A percentile compares a stretch with the other conserved stretches of the same genome.
Conservation (phyloP, 2,888 invertebrate genomes). For the Sicus ferrugineus region DNA sequence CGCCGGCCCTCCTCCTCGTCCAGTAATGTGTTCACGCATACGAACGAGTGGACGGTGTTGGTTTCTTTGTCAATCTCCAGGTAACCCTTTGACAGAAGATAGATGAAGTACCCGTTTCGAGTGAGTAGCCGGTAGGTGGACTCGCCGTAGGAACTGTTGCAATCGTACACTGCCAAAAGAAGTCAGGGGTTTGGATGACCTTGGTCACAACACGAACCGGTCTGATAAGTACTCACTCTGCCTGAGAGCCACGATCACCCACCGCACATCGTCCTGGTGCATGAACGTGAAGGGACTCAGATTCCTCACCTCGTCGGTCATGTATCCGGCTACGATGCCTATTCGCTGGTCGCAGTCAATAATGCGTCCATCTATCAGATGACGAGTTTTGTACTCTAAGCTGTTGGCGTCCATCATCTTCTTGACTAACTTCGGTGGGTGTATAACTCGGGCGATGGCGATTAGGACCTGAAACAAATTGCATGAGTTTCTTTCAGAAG, state of each 20-base stretch:
- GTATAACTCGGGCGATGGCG: conserved; percentile 76
- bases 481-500: not conserved
- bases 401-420: conserved; percentile 73
- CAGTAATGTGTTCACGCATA: conserved; percentile 83
- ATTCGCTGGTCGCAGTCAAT: conserved; percentile 91
- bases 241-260: conserved; percentile 85
- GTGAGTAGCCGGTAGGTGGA: conserved; percentile 87
- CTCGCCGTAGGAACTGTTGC: conserved; percentile 81
- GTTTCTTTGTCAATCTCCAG: conserved; percentile 81
- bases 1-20: conserved; percentile 77
- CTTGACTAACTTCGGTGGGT: conserved; percentile 75
- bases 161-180: conserved; percentile 77
- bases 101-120: conserved; percentile 85
- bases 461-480: conserved; percentile 64
- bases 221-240: conserved; percentile 62
- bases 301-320: conserved; percentile 89
- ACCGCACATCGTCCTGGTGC: conserved; percentile 87
- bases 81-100: conserved; percentile 83
- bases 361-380: conserved; percentile 87
- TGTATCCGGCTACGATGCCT: conserved; percentile 85
- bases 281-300: conserved; percentile 88
- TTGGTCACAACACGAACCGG: not conserved
- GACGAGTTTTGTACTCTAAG: conserved; percentile 89
- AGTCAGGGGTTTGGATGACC: not conserved
- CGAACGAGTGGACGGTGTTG: conserved; percentile 83